A percentile compares a stretch with the other conserved stretches of the same genome.
phyloP scores from a whole-genome alignment of 2,797 vertebrate genomes.

The Sternotherus odoratus region DNA sequence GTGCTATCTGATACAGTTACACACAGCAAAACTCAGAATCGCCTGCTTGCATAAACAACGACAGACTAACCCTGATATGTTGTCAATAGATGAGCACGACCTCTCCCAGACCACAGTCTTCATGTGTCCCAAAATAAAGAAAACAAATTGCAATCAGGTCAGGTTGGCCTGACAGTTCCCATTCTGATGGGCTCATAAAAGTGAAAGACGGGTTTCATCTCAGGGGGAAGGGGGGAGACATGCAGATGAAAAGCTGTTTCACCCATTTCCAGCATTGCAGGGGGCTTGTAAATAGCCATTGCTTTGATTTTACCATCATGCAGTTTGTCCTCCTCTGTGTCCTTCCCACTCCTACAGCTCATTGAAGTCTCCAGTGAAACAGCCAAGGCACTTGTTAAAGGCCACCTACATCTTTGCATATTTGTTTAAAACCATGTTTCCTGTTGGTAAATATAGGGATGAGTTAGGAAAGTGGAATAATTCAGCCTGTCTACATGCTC shows the following conservation, averaged over 20 bases:
- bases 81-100: background rate
- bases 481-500: background rate
- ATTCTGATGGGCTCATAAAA: conserved; percentile 52
- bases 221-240: background rate
- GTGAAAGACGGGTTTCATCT: conserved; percentile 19
- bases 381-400: background rate
- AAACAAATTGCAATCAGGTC: conserved; percentile 37
- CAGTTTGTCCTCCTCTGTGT: background rate
- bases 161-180: conserved; percentile 67
- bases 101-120: background rate
- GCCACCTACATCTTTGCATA: background rate
- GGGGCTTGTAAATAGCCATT: background rate
- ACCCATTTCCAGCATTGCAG: background rate
- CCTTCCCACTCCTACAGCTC: background rate
- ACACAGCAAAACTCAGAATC: background rate
- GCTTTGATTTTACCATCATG: background rate
- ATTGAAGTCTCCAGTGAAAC: background rate
- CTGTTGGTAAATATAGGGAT: background rate
- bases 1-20: background rate
- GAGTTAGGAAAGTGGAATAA: background rate
- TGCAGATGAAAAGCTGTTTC: conserved; percentile 36
- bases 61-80: background rate
- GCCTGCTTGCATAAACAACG: background rate
- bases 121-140: background rate
- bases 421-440: background rate